Base-by-base conservation (phyloP, 2,888 invertebrate species). In the Scotopteryx bipunctaria region DNA sequence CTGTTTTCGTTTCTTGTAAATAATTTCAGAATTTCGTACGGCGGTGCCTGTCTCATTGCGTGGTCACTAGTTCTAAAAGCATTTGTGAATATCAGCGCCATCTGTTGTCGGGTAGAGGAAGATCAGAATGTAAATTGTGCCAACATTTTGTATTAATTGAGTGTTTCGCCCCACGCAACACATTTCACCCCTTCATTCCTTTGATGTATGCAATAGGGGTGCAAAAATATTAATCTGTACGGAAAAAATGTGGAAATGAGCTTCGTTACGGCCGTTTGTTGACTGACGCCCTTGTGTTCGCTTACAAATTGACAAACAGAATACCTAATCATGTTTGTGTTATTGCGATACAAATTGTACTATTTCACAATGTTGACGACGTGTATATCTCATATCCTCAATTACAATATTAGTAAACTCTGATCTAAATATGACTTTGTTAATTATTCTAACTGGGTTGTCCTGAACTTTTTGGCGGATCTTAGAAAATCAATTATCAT, bases 151-250 rank as follows among this genome's bases (percentile, higher is more conserved):
- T 86, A 80, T 83, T 86, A 85, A 85, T 85, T 78, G 83, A 85
- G 85, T 83, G 81, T 81, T 80, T 76, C 83, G 78, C 86, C 84
- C 86, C 84, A 76, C 73, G 75, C 81, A 71, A 72, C 74, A 76
- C 78, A 84, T 58, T 49, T 50, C 55, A 56, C 85, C 88, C 89
- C 84, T 86, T 79, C 77, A 78, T 87, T 86, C 81, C 86, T 87
- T 89, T 90, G 88, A 89, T 89, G 86, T 87, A 83, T 81, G 79
- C 81, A 76, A 71, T 70, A 71, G 84, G 88, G 88, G 86, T 85
- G 87, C 57, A 78, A 78, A 86, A 84, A 84, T 84, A 81, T 86
- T 87, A 86, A 83, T 82, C 81, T 69, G 73, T 74, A 77, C 75
- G 79, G 74, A 78, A 85, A 76, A 83, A 87, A 79, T 73, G 76